Base-by-base conservation (phyloP, 2,888 invertebrate genomes). In the Conchocele bisecta region DNA sequence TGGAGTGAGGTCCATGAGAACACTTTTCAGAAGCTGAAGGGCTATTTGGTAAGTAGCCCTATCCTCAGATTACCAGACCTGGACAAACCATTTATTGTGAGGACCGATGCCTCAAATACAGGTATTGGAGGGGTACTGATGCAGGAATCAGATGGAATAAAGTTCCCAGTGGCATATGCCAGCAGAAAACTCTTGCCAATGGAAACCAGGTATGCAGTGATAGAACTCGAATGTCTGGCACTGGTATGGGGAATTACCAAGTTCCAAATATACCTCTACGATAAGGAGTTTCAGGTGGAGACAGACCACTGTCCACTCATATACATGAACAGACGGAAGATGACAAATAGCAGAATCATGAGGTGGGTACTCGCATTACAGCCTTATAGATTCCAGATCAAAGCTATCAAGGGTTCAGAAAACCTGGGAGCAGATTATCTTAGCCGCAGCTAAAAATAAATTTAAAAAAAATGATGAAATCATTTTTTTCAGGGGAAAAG, bases 221-320 rank as follows among this genome's bases (percentile, higher is more conserved):
- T 82, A 13, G 81, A 79, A 50, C 71, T 60, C 26, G 75, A 79
- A 37, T 79, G 79, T 63, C 41, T 82, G 17, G 75, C 71, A 6
- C 42, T 80, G n/a, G 58, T 79, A 4, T 76, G 70, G 68, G 75
- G 59, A 11, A 44, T 79, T 3, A 35, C 54, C 11, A 75, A 74
- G 54, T 79, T 76, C 39, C 61, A 71, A 13, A 42, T 20, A 15
- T 82, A 76, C 39, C 35, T 82, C 24, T 76, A 75, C 58, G 75
- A 71, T 1, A 44, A 28, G 17, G 33, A 70, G 28, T 80, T 82
- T 56, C 24, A 74, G n/a, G 4, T 77, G n/a, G 64, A 76, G 29
- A 79, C 76, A 17, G 75, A 82, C 48, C 82, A 79, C 50, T 46
- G 60, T 11, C 71, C 82, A 3, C 44, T 82, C 24, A 26, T 56